These are phyloP conservation scores for Drosophila kurseongensis DNA, from an alignment of 1,140 invertebrate genomes.

Conservation along the genomic window DNA sequence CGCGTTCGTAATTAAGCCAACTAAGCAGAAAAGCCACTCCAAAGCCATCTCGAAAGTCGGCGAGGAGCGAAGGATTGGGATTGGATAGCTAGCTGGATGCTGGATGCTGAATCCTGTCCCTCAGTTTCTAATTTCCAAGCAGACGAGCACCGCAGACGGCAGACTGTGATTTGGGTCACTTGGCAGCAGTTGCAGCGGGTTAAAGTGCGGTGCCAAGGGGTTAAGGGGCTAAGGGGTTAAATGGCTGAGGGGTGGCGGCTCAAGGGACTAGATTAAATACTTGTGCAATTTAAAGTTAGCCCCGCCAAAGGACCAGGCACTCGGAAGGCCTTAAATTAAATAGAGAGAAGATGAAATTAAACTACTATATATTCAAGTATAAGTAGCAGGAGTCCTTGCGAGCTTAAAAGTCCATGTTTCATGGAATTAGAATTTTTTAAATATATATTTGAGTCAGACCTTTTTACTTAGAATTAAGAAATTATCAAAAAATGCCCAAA, in stretches of 20 bases:
- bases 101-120: not conserved
- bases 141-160: conserved; percentile 22
- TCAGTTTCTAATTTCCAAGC: conserved; percentile 5
- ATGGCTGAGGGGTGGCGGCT: not conserved
- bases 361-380: not conserved
- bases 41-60: conserved; percentile 13
- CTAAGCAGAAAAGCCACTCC: conserved; percentile 38
- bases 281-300: conserved; percentile 17
- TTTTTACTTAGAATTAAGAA: too few species aligned
- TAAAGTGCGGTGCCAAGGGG: conserved; percentile 14
- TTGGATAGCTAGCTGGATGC: conserved; percentile 21
- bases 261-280: conserved; percentile 13
- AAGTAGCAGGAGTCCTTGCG: too few species aligned
- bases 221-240: not conserved
- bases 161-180: conserved; percentile 52
- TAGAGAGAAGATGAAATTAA: not conserved
- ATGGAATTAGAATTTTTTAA: too few species aligned
- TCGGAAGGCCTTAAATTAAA: not conserved
- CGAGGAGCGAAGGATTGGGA: conserved; percentile 1
- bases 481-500: not conserved
- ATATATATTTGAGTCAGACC: too few species aligned
- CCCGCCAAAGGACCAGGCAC: not conserved
- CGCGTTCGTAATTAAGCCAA: conserved; percentile 38
- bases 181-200: conserved; percentile 43
- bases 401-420: too few species aligned